Evolutionary conservation across 2,797 vertebrate genomes (phyloP).

Genomic region (Amblyraja radiata): DNA sequence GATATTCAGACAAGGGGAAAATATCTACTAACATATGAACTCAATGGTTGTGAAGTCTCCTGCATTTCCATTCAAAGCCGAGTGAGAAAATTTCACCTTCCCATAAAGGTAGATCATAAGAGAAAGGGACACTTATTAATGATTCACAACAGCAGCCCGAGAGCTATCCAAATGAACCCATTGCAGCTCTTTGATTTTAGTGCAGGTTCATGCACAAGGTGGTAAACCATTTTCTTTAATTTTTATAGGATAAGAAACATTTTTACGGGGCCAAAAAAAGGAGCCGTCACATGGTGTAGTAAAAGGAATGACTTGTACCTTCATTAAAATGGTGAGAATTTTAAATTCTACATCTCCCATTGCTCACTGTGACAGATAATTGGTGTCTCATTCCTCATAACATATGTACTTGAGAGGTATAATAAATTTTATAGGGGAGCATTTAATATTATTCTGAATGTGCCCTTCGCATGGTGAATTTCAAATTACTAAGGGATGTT

Average conservation of each 20-base stretch:
- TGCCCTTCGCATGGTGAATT: neutral
- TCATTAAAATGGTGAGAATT: constrained; percentile 37
- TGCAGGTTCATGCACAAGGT: constrained; percentile 41
- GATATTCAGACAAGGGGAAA: neutral
- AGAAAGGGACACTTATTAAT: constrained; percentile 43
- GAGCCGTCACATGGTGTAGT: constrained; percentile 45
- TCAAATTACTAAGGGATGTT: neutral
- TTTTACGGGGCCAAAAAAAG: constrained; percentile 45
- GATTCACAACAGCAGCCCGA: constrained; percentile 40
- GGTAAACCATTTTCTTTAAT: constrained; percentile 48
- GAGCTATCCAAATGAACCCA: constrained; percentile 44
- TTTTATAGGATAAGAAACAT: constrained; percentile 43
- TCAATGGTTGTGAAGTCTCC: neutral
- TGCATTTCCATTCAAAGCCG: neutral
- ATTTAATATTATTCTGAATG: constrained; percentile 12
- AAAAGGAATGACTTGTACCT: constrained; percentile 42
- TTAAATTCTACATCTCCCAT: neutral
- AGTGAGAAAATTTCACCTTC: neutral
- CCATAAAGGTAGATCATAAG: neutral
- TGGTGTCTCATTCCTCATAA: constrained; percentile 30
- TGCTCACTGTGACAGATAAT: constrained; percentile 25
- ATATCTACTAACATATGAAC: neutral
- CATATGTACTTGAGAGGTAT: constrained; percentile 12
- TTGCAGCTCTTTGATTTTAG: constrained; percentile 45
- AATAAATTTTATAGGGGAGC: neutral